These are phyloP conservation scores for Benthosema pterotum DNA, from an alignment of 2,797 vertebrate species.

Conservation along the genomic window DNA sequence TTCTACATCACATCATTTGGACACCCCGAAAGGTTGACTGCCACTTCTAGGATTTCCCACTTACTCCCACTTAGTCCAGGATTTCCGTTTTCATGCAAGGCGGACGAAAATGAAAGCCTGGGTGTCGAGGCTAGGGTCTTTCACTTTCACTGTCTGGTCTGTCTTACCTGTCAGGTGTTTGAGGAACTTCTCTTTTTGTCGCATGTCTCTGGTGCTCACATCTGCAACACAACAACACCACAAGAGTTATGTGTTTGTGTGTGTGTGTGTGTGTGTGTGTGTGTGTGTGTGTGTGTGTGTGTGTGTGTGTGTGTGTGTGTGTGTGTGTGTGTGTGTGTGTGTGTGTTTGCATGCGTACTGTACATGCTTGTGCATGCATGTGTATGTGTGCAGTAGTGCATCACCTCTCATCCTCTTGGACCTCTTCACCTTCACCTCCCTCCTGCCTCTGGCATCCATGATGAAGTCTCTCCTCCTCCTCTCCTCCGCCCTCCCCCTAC, in stretches of 20 bases:
- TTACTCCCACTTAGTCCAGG: too few relatives aligned
- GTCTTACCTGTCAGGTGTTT: slow-evolving; percentile 90
- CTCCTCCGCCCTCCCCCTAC: too few relatives aligned
- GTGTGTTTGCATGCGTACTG: neutral
- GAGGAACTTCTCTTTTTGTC: slow-evolving; percentile 91
- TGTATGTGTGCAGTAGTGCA: slow-evolving; percentile 25
- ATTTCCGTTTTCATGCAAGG: too few relatives aligned
- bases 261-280: slow-evolving; percentile 25
- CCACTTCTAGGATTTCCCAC: too few relatives aligned
- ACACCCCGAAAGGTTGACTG: too few relatives aligned
- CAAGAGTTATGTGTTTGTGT: neutral
- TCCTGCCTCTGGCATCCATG: neutral
- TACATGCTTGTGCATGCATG: neutral
- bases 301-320: neutral
- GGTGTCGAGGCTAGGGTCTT: too few relatives aligned
- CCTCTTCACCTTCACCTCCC: neutral
- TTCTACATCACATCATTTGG: too few relatives aligned
- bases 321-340: slow-evolving; percentile 29
- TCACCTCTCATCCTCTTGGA: neutral
- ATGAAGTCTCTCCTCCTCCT: neutral
- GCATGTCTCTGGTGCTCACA: slow-evolving; percentile 85
- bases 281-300: neutral
- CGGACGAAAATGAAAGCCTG: too few relatives aligned
- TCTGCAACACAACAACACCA: slow-evolving; percentile 67
- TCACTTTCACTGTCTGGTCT: neutral